A percentile compares a stretch with the other conserved stretches of the same genome.
Evolutionary conservation across 2,797 vertebrate species (phyloP).

Genomic region (Petrocephalus schoutedeni): DNA sequence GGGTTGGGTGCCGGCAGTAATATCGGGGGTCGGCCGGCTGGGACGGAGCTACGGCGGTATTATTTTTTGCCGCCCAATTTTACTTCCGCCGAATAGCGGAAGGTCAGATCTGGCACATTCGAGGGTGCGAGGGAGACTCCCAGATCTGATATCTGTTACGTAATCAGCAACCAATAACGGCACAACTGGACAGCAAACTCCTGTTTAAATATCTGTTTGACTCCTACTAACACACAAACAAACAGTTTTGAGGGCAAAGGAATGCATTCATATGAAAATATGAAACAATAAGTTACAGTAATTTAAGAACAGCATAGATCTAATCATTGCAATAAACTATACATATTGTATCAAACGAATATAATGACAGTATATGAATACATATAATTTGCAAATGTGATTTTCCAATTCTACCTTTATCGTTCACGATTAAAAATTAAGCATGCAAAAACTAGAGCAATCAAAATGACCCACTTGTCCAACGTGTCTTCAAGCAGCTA

Average conservation of each 20-base stretch:
- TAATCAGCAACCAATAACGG: conserved; percentile 28
- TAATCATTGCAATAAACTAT: neutral
- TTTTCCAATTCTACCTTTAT: neutral
- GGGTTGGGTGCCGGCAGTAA: neutral
- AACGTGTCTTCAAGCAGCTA: neutral
- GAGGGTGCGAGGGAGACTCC: too few relatives aligned
- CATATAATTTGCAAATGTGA: neutral
- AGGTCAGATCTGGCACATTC: too few relatives aligned
- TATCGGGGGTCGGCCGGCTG: neutral
- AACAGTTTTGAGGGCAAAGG: neutral
- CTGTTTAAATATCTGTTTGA: conserved; percentile 7
- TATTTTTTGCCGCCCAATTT: neutral
- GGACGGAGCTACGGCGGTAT: too few relatives aligned
- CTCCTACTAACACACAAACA: neutral
- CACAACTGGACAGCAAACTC: conserved; percentile 31
- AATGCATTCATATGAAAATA: neutral
- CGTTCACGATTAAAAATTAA: neutral
- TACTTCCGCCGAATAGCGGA: neutral
- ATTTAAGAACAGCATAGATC: neutral
- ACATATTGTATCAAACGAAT: neutral
- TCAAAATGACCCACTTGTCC: neutral
- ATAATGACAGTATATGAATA: neutral
- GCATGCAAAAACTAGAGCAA: neutral
- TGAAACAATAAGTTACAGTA: neutral
- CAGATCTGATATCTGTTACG: neutral